phyloP scores from a whole-genome alignment of 1,140 invertebrate species.

The Rhyacophila brunnea region DNA sequence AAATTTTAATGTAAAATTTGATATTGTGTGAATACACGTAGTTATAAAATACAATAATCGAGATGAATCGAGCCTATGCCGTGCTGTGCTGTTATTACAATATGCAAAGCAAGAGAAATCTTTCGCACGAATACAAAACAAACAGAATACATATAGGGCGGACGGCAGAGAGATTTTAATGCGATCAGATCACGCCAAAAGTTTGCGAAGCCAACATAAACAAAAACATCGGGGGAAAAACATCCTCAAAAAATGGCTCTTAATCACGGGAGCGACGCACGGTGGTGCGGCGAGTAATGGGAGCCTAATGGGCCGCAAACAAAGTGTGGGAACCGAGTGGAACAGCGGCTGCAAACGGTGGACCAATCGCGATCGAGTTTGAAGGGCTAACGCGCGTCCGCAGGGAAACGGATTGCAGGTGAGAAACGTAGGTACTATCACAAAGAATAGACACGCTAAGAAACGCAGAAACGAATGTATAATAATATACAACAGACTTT shows the following conservation, averaged over 20 bases:
- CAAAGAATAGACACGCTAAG: constrained; percentile 1
- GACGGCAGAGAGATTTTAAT: constrained; percentile 26
- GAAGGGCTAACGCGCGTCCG: not conserved
- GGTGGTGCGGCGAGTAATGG: constrained; percentile 26
- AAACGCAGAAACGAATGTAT: too few relatives aligned
- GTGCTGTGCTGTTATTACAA: constrained; percentile 8
- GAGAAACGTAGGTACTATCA: too few relatives aligned
- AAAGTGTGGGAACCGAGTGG: constrained; percentile 32
- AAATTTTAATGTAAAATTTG: too few relatives aligned
- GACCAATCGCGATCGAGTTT: not conserved
- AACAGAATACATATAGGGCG: constrained; percentile 23
- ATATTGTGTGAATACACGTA: too few relatives aligned
- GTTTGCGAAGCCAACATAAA: constrained; percentile 13
- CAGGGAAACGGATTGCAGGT: constrained; percentile 16
- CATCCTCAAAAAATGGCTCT: constrained; percentile 35
- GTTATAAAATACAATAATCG: too few relatives aligned
- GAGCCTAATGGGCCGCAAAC: constrained; percentile 26
- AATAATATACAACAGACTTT: too few relatives aligned
- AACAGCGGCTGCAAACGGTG: not conserved
- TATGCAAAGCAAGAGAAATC: constrained; percentile 22
- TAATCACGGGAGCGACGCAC: constrained; percentile 34
- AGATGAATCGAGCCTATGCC: not conserved
- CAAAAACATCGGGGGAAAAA: constrained; percentile 25
- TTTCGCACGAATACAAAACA: constrained; percentile 34
- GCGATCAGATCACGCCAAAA: constrained; percentile 33